phyloP scores from a whole-genome alignment of 2,113 vertebrate genomes.

The Aplodontia rufa region DNA sequence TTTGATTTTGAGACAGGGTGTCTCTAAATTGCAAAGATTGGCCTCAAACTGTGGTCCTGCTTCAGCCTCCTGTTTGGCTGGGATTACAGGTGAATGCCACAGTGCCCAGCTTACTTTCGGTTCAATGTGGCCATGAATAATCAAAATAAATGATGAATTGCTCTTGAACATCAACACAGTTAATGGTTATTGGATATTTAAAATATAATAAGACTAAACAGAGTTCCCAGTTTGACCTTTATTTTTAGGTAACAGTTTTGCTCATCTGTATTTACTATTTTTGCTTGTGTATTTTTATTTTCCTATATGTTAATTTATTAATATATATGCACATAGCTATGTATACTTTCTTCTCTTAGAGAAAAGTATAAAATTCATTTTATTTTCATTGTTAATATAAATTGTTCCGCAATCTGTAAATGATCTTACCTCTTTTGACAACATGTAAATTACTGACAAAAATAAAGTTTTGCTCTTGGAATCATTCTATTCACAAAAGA shows the following conservation, averaged over 20 bases:
- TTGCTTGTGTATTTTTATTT: neutral
- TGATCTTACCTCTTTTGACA: constrained; percentile 23
- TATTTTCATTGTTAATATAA: constrained; percentile 16
- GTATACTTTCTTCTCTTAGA: neutral
- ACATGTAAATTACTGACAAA: neutral
- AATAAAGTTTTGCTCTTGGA: neutral
- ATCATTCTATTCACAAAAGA: constrained; percentile 14
- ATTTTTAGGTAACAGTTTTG: constrained; percentile 17
- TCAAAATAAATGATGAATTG: constrained; percentile 33
- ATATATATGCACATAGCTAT: neutral
- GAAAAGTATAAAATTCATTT: constrained; percentile 4
- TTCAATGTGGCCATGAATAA: constrained; percentile 27
- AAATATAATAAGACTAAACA: constrained; percentile 18
- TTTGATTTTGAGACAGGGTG: too few species aligned
- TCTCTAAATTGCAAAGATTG: too few species aligned
- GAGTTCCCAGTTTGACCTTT: neutral
- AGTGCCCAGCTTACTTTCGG: neutral
- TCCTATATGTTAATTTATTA: neutral
- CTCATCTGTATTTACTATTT: neutral
- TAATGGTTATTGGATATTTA: neutral
- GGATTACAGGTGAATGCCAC: too few species aligned
- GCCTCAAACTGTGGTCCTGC: too few species aligned
- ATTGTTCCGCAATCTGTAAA: neutral
- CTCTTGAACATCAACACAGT: neutral
- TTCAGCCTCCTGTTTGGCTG: too few species aligned